phyloP scores from a whole-genome alignment of 35 echinoderm and acorn worm species.

The Heliocidaris tuberculata region DNA sequence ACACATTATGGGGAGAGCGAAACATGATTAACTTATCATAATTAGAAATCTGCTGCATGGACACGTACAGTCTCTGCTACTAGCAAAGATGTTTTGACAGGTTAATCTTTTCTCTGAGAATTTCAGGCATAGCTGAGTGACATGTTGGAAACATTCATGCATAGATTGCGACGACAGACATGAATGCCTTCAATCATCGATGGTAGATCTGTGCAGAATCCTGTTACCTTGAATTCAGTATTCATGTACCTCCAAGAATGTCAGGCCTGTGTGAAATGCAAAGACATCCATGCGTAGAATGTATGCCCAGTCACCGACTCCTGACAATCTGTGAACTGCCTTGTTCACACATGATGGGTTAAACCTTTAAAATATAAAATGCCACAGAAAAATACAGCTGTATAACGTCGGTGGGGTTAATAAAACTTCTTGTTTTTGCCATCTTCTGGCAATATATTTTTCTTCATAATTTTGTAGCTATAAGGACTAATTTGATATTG shows the following conservation, averaged over 20 bases:
- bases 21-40: background rate
- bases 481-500: too few relatives aligned
- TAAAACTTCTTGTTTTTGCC: too few relatives aligned
- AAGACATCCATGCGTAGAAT: background rate
- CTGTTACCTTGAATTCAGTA: background rate
- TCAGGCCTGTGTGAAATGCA: background rate
- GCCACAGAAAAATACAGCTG: background rate
- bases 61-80: background rate
- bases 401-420: too few relatives aligned
- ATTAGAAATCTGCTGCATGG: background rate
- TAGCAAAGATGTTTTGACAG: background rate
- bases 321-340: background rate
- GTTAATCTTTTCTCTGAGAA: background rate
- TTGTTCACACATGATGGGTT: background rate
- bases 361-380: background rate
- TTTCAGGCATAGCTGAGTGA: background rate
- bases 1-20: background rate
- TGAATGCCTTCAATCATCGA: background rate
- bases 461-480: too few relatives aligned
- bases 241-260: background rate
- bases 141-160: background rate
- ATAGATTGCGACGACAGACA: background rate
- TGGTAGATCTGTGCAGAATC: background rate
- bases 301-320: background rate
- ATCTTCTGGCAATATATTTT: too few relatives aligned